A percentile compares a stretch with the other conserved stretches of the same genome.
phyloP scores from a whole-genome alignment of 1,140 invertebrate genomes.

The Oncopodura yosiiana region DNA sequence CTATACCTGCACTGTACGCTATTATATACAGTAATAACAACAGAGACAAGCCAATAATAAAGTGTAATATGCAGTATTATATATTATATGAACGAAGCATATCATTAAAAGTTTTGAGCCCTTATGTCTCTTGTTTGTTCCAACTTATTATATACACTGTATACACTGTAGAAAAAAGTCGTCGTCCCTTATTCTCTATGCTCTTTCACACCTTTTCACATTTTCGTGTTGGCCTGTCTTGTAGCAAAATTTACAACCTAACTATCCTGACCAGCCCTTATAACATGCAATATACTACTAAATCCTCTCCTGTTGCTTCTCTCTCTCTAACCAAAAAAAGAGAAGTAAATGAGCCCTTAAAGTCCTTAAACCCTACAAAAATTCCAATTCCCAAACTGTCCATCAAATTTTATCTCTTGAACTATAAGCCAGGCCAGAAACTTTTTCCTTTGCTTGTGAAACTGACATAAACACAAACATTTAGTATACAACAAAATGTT shows the following conservation, averaged over 20 bases:
- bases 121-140: too few species aligned
- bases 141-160: too few species aligned
- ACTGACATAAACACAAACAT: not conserved
- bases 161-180: too few species aligned
- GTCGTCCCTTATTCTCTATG: too few species aligned
- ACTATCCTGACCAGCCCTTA: slow-evolving; percentile 14
- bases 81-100: too few species aligned
- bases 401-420: slow-evolving; percentile 21
- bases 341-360: slow-evolving; percentile 24
- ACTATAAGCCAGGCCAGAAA: not conserved
- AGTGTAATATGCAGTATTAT: too few species aligned
- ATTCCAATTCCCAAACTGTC: slow-evolving; percentile 27
- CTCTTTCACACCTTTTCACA: slow-evolving; percentile 29
- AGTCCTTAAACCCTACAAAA: slow-evolving; percentile 23
- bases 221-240: slow-evolving; percentile 21
- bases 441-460: not conserved
- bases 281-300: slow-evolving; percentile 9
- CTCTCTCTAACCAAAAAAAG: not conserved
- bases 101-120: too few species aligned
- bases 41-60: too few species aligned
- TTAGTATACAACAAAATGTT: not conserved
- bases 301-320: too few species aligned
- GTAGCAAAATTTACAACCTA: slow-evolving; percentile 28
- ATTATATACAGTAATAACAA: too few species aligned
- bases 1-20: too few species aligned